These are phyloP conservation scores for Melanocharis versteri DNA, from an alignment of 2,113 vertebrate species.

Conservation along the genomic window DNA sequence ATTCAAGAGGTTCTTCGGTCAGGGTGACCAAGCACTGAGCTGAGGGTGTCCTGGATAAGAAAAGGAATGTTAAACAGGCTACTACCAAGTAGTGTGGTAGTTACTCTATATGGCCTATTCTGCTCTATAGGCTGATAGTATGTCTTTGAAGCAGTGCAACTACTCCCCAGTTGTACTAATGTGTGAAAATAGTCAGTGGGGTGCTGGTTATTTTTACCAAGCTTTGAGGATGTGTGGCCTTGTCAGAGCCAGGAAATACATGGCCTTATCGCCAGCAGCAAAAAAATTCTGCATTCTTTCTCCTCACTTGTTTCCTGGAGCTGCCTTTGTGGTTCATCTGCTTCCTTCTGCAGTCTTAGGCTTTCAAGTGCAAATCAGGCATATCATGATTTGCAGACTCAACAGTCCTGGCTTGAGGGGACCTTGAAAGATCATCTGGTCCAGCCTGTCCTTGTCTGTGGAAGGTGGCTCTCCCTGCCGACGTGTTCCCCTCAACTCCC, in stretches of 20 bases:
- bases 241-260: background rate
- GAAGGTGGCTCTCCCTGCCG: background rate
- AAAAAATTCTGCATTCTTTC: background rate
- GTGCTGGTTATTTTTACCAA: background rate
- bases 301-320: background rate
- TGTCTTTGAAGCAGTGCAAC: background rate
- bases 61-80: no score
- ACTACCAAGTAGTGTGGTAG: no score
- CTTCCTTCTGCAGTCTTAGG: background rate
- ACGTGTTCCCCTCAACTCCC: accelerated
- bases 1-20: background rate
- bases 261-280: no score
- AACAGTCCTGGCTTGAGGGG: background rate
- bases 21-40: background rate
- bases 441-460: background rate
- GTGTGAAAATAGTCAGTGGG: background rate
- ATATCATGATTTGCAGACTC: background rate
- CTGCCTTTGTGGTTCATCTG: background rate
- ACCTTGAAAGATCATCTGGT: background rate
- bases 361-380: background rate
- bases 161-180: background rate
- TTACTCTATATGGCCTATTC: background rate
- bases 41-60: background rate
- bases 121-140: background rate
- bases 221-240: background rate